phyloP scores from a whole-genome alignment of 2,888 invertebrate genomes.

The Eulithis testata region DNA sequence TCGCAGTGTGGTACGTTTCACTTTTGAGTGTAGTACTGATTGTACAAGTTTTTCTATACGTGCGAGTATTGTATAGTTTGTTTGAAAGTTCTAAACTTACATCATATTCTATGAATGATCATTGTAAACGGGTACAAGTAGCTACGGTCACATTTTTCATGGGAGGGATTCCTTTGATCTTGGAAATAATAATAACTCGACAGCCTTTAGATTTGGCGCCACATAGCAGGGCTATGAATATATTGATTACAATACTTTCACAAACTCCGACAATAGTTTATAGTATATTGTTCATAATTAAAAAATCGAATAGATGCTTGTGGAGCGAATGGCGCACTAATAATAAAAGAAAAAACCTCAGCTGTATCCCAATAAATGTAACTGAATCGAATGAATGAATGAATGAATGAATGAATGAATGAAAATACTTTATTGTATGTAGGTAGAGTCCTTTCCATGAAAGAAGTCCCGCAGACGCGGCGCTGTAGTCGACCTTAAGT shows the following conservation, averaged over 20 bases:
- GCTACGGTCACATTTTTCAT: slow-evolving; percentile 15
- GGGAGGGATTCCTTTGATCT: slow-evolving; percentile 10
- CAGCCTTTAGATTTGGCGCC: not conserved
- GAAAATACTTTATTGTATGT: no score
- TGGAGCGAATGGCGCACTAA: slow-evolving; percentile 10
- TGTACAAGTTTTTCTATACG: slow-evolving; percentile 6
- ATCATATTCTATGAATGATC: not conserved
- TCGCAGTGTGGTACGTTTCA: slow-evolving; percentile 1
- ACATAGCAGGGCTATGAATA: not conserved
- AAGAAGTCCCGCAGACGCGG: no score
- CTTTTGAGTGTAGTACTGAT: slow-evolving; percentile 3
- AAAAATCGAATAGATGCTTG: slow-evolving; percentile 12
- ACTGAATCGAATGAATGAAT: no score
- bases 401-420: no score
- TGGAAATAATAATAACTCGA: slow-evolving; percentile 7
- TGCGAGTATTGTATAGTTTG: slow-evolving; percentile 10
- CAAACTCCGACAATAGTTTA: slow-evolving; percentile 6
- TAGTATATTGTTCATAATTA: slow-evolving; percentile 6
- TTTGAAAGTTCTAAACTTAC: not conserved
- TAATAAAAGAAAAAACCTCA: not conserved
- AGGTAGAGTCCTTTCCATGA: no score
- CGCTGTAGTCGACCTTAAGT: no score
- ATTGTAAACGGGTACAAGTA: slow-evolving; percentile 5
- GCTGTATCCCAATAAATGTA: not conserved
- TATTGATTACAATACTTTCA: slow-evolving; percentile 1